These are phyloP conservation scores for Drosophila nannoptera DNA, from an alignment of 1,140 invertebrate species.

Conservation along the genomic window DNA sequence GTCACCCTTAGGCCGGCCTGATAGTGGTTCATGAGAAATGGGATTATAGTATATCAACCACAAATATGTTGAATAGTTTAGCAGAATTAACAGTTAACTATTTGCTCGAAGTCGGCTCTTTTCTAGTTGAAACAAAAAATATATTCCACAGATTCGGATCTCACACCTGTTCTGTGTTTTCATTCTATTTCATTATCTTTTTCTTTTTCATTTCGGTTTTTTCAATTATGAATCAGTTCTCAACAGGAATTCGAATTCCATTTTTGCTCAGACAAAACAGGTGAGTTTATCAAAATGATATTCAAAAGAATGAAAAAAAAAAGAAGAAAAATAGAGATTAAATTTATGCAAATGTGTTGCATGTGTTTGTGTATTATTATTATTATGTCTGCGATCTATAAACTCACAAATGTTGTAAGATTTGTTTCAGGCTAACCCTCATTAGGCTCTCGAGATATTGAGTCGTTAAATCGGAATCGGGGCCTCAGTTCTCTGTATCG, in stretches of 20 bases:
- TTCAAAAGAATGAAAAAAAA: not conserved
- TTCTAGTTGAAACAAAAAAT: too few relatives aligned
- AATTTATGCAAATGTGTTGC: not conserved
- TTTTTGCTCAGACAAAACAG: slow-evolving; percentile 2
- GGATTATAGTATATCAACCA: not conserved
- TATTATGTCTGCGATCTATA: too few relatives aligned
- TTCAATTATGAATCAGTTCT: slow-evolving; percentile 1
- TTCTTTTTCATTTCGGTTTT: not conserved
- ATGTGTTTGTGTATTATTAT: not conserved
- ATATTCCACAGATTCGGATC: too few relatives aligned
- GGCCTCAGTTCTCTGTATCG: too few relatives aligned
- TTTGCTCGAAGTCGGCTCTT: not conserved
- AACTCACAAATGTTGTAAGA: too few relatives aligned
- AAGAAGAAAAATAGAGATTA: too few relatives aligned
- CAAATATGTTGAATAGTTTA: not conserved
- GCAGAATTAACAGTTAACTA: not conserved
- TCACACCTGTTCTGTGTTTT: too few relatives aligned
- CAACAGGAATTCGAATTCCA: slow-evolving; percentile 1
- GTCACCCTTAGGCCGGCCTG: too few relatives aligned
- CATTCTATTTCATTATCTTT: too few relatives aligned
- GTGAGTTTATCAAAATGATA: slow-evolving; percentile 5
- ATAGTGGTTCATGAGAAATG: not conserved
- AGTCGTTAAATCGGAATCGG: too few relatives aligned
- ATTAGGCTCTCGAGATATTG: too few relatives aligned
- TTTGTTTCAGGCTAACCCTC: too few relatives aligned